phyloP scores from a whole-genome alignment of 2,113 vertebrate species.

The Patagioenas fasciata region DNA sequence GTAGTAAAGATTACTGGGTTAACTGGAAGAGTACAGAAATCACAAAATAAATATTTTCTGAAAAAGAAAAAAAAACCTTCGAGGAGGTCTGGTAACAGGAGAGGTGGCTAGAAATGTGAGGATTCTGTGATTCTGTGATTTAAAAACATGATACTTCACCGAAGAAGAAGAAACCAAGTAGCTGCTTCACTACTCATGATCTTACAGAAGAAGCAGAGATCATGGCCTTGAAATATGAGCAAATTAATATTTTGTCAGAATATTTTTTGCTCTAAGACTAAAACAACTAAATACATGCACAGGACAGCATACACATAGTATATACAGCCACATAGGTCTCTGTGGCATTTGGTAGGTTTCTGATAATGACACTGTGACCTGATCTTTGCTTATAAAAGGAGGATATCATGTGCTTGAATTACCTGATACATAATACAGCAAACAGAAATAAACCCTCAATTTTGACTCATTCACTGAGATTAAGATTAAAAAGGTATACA shows the following conservation, averaged over 20 bases:
- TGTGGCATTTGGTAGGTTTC: not conserved
- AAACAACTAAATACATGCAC: not conserved
- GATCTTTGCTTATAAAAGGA: not conserved
- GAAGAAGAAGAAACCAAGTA: not conserved
- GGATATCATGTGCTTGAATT: not conserved
- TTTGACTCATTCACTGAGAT: not conserved
- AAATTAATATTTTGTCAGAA: not conserved
- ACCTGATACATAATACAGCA: not conserved
- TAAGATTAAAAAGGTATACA: not conserved
- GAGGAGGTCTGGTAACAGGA: not conserved
- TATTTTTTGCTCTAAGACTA: not conserved
- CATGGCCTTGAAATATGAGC: not conserved
- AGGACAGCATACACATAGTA: not conserved
- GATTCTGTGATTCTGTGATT: not conserved
- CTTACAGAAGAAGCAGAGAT: not conserved
- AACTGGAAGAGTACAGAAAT: not conserved
- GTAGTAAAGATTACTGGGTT: not conserved
- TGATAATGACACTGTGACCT: not conserved
- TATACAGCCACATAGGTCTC: not conserved
- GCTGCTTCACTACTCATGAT: not conserved
- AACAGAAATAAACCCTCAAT: not conserved
- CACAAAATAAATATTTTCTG: not conserved
- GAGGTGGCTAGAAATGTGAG: not conserved
- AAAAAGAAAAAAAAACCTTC: not conserved
- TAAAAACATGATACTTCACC: not conserved